These are phyloP conservation scores for Drosophila fulvimacula DNA, from an alignment of 2,888 invertebrate genomes.

Conservation along the genomic window DNA sequence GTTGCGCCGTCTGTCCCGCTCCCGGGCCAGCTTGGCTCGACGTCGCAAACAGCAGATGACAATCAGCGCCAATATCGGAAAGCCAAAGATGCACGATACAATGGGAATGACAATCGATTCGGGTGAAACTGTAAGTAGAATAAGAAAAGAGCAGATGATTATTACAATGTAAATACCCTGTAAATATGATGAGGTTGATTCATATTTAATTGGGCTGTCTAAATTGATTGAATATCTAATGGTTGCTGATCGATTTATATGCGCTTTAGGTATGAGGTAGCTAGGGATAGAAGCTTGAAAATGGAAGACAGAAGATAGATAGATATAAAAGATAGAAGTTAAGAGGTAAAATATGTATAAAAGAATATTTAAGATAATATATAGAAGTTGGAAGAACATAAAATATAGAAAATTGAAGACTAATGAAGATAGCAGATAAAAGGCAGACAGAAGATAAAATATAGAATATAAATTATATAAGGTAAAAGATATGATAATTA, in stretches of 20 bases:
- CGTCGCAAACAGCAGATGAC: constrained; percentile 94
- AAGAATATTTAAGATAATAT: background rate
- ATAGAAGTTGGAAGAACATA: background rate
- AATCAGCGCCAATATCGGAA: constrained; percentile 93
- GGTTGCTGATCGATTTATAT: too few species aligned
- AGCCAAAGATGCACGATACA: constrained; percentile 95
- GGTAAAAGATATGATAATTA: too few species aligned
- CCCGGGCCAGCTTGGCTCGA: constrained; percentile 93
- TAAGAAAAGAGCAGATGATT: too few species aligned
- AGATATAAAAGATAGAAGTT: background rate
- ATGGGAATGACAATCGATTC: constrained; percentile 95
- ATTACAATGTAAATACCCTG: background rate
- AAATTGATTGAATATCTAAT: too few species aligned
- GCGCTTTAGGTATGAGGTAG: too few species aligned
- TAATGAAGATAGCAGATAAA: background rate
- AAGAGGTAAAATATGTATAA: background rate
- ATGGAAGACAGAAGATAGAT: background rate
- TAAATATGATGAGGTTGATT: too few species aligned
- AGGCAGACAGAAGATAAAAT: background rate
- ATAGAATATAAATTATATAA: background rate
- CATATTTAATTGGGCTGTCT: too few species aligned
- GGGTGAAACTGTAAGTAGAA: constrained; percentile 90
- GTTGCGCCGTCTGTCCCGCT: constrained; percentile 92
- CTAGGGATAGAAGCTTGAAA: too few species aligned
- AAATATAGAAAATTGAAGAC: background rate